These are phyloP conservation scores for Hermaeophaga mercurialis DNA, from an alignment of 2,888 invertebrate species.

Conservation along the genomic window DNA sequence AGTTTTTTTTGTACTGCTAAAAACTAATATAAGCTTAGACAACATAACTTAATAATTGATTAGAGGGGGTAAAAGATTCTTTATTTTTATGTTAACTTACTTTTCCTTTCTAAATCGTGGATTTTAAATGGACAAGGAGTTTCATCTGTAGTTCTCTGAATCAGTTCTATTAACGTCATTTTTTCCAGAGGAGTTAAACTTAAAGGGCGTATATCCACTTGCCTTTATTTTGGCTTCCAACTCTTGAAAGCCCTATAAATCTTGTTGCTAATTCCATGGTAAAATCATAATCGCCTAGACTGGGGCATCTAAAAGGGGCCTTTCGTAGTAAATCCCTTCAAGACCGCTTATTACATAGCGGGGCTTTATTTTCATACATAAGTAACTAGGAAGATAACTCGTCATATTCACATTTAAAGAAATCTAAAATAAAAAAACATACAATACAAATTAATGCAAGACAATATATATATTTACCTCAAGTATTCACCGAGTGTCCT, in stretches of 20 bases:
- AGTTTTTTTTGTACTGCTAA: slow-evolving; percentile 52
- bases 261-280: slow-evolving; percentile 81
- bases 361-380: slow-evolving; percentile 85
- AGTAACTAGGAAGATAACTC: slow-evolving; percentile 71
- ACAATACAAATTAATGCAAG: too few species aligned
- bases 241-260: slow-evolving; percentile 85
- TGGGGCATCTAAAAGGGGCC: slow-evolving; percentile 81
- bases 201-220: slow-evolving; percentile 95
- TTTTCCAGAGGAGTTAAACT: slow-evolving; percentile 81
- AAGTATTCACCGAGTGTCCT: too few species aligned
- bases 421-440: slow-evolving; percentile 42
- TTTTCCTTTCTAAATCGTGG: slow-evolving; percentile 55
- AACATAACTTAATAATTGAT: too few species aligned
- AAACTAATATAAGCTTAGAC: too few species aligned
- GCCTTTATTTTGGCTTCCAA: slow-evolving; percentile 79
- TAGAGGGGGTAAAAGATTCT: too few species aligned
- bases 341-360: slow-evolving; percentile 90
- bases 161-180: slow-evolving; percentile 76
- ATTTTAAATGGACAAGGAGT: slow-evolving; percentile 79
- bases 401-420: slow-evolving; percentile 60
- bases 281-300: slow-evolving; percentile 61
- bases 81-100: slow-evolving; percentile 38
- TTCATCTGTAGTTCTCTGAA: slow-evolving; percentile 84
- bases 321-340: slow-evolving; percentile 78
- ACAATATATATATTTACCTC: too few species aligned